Base-by-base conservation (phyloP, 1,140 invertebrate species). In the Lasaia peninsularis region DNA sequence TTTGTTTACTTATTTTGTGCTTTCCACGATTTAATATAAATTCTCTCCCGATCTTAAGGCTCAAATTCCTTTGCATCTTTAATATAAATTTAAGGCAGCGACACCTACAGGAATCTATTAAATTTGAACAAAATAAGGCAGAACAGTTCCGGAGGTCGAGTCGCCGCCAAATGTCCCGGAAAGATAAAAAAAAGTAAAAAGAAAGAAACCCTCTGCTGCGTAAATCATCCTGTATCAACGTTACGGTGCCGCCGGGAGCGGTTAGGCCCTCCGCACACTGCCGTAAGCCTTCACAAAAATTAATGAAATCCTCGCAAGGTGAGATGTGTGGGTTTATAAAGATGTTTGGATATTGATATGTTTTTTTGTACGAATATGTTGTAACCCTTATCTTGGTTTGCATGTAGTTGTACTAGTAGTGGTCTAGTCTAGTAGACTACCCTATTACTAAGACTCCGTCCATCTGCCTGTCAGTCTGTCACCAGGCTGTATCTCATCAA, bases 121-220 rank as follows among this genome's bases (percentile, higher is more conserved):
- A 66, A 56, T 61, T 66, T 56, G 48, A 52, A 66, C 60, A 62
- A 58, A 66, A 66, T 62, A 66, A 66, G 58, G 35, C 58, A 53
- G 40, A 44, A 21, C 40, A 44, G 40, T 18, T 44, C 60, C 53
- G 60, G 54, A 60, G 58, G 58, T 60, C 61, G 63, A 65, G 34
- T 60, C 62, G 62, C 58, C 60, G 56, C 56, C 70, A 72, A 72
- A 72, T 72, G 70, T 73, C 53, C 67, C 65, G 70, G 65, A 73
- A 73, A 73, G 70, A 73, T 73, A 73, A 72, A 73, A 64, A 69
- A 69, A 44, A 44, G 59, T 56, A 65, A 67, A 72, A 64, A 65
- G 60, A 64, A 67, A 67, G 61, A 63, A 63, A 63, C 58, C 64
- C 63, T 58, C 58, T 51, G 55, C 24, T 58, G 44, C 48, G 40